phyloP scores from a whole-genome alignment of 1,140 invertebrate species.

The Probaryconus sp. region DNA sequence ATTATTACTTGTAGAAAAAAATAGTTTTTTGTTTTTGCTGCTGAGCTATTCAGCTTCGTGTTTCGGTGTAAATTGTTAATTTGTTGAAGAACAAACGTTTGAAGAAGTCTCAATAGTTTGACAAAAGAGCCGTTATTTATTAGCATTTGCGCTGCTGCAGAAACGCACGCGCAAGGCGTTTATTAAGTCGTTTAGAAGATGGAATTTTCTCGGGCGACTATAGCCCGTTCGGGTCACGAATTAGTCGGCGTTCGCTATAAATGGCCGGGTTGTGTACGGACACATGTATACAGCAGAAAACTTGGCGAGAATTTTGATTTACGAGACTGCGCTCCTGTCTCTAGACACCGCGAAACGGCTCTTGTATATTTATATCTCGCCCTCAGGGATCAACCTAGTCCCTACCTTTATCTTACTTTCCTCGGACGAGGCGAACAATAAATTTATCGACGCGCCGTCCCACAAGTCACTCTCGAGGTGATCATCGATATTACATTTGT shows the following conservation, averaged over 20 bases:
- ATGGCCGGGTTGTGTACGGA: constrained; percentile 14
- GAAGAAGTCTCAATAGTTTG: constrained; percentile 27
- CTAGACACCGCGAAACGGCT: constrained; percentile 24
- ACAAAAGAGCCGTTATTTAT: constrained; percentile 42
- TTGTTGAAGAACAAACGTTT: too few relatives aligned
- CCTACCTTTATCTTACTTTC: constrained; percentile 39
- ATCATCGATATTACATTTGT: constrained; percentile 42
- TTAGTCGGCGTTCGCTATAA: constrained; percentile 28
- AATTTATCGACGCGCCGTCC: constrained; percentile 37
- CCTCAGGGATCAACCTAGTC: constrained; percentile 41
- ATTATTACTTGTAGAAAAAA: too few relatives aligned
- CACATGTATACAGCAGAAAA: constrained; percentile 27
- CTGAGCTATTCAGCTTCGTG: too few relatives aligned
- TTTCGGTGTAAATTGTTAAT: too few relatives aligned
- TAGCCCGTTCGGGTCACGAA: constrained; percentile 33
- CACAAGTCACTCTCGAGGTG: constrained; percentile 36
- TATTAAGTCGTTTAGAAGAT: constrained; percentile 54
- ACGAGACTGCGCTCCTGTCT: constrained; percentile 41
- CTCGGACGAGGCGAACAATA: constrained; percentile 39
- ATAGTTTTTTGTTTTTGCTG: too few relatives aligned
- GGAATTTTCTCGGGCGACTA: constrained; percentile 29
- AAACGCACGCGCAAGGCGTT: constrained; percentile 32
- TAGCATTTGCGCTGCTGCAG: constrained; percentile 27
- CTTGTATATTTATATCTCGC: constrained; percentile 40
- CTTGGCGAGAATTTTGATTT: constrained; percentile 49